Evolutionary conservation across 2,113 vertebrate species (phyloP), one percentile per base, ranked within the genome.

Genomic region (Scomber japonicus): DNA sequence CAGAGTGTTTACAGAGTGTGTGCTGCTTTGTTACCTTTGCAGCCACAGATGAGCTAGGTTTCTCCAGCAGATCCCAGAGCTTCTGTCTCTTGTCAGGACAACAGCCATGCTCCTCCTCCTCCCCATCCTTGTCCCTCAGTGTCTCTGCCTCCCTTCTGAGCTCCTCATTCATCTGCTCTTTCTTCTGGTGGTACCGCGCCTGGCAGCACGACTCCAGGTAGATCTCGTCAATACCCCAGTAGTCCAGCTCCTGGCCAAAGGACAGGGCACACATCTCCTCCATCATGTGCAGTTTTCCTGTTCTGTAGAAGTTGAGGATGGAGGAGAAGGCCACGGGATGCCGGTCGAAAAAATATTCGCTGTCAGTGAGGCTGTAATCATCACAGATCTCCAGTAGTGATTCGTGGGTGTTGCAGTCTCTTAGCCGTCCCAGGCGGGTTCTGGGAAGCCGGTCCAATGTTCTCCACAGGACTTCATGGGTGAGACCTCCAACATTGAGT

Each of bases 131-230:
- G 54, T 98, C 98, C 54, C 97, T 84, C 84, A 99, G 81, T 0
- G 97, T 95, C 90, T 99, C 98, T 0, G 97, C 98, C 91, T 99
- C 98, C 46, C 97, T 93, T 87, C 97, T 94, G 89, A 99, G 94
- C 77, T 99, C 98, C 90, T 99, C 98, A 0, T 99, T 99, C 98
- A 99, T 99, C 91, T 99, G 98, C 81, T 99, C 98, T 83, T 99
- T 99, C 95, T 99, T 99, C 88, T 99, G 98, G 87, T 99, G 97
- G 73, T 99, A 99, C 13, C 98, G 94, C 3, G 97, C 98, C 93
- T 99, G 98, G 92, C 98, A 99, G 88, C 98, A 99, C 0, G 98
- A 99, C 87, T 99, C 98, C 82, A 99, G 90, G 93, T 99, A 99
- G 92, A 99, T 99, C 92, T 99, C 98, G 59, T 99, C 98, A n/a